Evolutionary conservation across 2,888 invertebrate genomes (phyloP).

Genomic region (Reticulitermes lucifugus): DNA sequence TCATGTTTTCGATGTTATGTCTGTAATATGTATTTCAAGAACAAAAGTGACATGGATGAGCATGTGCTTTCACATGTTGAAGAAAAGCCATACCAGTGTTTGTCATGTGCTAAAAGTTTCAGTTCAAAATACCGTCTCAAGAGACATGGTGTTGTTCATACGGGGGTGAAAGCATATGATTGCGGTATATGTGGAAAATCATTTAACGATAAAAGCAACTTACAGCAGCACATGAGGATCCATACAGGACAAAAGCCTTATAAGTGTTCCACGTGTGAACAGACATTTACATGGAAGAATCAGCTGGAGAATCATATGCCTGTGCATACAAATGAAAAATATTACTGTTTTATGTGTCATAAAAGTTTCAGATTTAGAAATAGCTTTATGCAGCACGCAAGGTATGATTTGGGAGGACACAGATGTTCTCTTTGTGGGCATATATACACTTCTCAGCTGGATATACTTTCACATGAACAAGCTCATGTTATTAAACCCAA

Average conservation of each 20-base stretch:
- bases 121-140: neutral
- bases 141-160: neutral
- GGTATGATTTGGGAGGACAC: too few species aligned
- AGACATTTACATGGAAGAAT: neutral
- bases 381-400: too few species aligned
- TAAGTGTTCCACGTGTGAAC: neutral
- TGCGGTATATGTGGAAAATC: neutral
- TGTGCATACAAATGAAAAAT: neutral
- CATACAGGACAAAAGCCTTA: neutral
- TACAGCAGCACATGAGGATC: neutral
- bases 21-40: neutral
- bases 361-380: too few species aligned
- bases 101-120: neutral
- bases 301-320: neutral
- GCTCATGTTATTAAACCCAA: too few species aligned
- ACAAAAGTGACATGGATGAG: neutral
- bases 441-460: too few species aligned
- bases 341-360: neutral
- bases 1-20: neutral
- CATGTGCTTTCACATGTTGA: neutral
- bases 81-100: neutral
- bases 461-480: too few species aligned
- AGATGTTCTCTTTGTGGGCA: too few species aligned
- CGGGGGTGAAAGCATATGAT: neutral
- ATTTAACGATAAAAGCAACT: neutral